These are phyloP conservation scores for Caenorhabditis angaria DNA, from an alignment of 2,888 invertebrate genomes.

Conservation along the genomic window DNA sequence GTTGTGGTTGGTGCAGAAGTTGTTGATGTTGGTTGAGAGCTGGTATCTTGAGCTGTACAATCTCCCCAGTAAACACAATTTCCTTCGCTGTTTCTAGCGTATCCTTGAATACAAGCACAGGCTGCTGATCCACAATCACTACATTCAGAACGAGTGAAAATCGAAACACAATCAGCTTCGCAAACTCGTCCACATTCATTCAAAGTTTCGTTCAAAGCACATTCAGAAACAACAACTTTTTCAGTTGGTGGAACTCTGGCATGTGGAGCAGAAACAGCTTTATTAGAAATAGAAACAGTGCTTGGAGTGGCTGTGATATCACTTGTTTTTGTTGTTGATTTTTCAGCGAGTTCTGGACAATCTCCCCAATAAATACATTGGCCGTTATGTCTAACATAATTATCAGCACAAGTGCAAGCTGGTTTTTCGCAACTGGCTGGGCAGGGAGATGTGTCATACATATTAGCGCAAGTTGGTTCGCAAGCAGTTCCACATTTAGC, in stretches of 20 bases:
- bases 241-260: conserved; percentile 18
- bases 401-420: conserved; percentile 70
- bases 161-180: conserved; percentile 69
- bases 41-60: conserved; percentile 58
- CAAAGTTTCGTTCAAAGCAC: conserved; percentile 67
- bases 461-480: conserved; percentile 66
- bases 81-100: conserved; percentile 58
- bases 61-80: conserved; percentile 71
- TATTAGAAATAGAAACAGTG: neutral
- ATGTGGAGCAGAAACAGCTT: neutral
- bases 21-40: conserved; percentile 10
- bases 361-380: conserved; percentile 69
- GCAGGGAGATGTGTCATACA: conserved; percentile 68
- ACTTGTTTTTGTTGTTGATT: neutral
- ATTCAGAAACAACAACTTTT: conserved; percentile 36
- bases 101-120: conserved; percentile 69
- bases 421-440: conserved; percentile 64
- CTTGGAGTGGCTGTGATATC: conserved; percentile 12
- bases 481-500: conserved; percentile 70
- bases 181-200: conserved; percentile 69
- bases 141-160: conserved; percentile 69
- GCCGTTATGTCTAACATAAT: conserved; percentile 67
- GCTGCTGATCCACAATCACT: conserved; percentile 61
- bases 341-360: conserved; percentile 56
- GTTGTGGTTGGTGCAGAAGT: conserved; percentile 5